phyloP scores from a whole-genome alignment of 2,888 invertebrate genomes.

The Mantis religiosa region DNA sequence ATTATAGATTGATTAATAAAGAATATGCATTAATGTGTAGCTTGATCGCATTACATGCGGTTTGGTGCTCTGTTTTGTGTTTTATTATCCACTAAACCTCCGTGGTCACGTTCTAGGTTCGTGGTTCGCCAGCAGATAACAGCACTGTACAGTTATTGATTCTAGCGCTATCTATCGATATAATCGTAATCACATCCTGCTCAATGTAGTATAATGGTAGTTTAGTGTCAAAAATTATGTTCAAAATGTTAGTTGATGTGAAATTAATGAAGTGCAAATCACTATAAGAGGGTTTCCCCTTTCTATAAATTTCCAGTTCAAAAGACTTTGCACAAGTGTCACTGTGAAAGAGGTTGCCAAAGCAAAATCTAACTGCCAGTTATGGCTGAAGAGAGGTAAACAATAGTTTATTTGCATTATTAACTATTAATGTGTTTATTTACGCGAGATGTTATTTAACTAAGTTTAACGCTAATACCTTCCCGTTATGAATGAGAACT shows the following conservation, averaged over 20 bases:
- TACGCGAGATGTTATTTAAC: no score
- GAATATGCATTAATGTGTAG: no score
- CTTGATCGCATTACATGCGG: no score
- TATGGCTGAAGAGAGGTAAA: neutral
- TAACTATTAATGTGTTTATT: no score
- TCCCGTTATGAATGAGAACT: no score
- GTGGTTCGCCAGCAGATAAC: neutral
- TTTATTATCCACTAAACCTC: no score
- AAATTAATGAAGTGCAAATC: neutral
- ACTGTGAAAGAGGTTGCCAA: neutral
- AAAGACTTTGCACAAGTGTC: neutral
- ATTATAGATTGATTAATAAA: no score
- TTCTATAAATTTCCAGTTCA: neutral
- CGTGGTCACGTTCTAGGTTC: no score
- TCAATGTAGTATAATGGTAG: neutral
- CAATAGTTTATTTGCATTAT: neutral
- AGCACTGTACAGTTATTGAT: neutral
- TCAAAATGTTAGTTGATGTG: neutral
- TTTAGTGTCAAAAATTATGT: neutral
- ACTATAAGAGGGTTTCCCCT: neutral
- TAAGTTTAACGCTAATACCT: no score
- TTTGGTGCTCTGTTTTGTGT: no score
- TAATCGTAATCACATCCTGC: neutral
- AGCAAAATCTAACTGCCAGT: neutral
- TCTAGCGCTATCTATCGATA: neutral